These are phyloP conservation scores for Trisateles emortualis DNA, from an alignment of 2,888 invertebrate species.

Conservation along the genomic window DNA sequence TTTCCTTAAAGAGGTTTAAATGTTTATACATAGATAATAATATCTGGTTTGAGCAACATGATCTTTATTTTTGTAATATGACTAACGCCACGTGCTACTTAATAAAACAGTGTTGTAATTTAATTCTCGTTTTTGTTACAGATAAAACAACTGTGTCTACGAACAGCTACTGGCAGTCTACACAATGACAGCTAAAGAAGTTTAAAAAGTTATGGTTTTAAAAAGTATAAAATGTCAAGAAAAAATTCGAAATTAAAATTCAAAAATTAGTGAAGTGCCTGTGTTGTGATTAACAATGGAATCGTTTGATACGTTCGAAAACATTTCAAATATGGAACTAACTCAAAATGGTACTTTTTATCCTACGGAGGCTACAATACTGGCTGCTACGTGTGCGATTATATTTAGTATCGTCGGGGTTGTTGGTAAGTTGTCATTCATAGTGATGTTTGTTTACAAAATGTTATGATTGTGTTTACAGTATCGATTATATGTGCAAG, in stretches of 20 bases:
- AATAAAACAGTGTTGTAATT: conserved; percentile 37
- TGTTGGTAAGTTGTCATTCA: conserved; percentile 87
- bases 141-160: conserved; percentile 39
- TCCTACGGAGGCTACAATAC: conserved; percentile 91
- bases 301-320: conserved; percentile 50
- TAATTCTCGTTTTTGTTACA: conserved; percentile 58
- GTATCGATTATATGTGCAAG: conserved; percentile 44
- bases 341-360: conserved; percentile 78
- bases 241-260: conserved; percentile 55
- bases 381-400: conserved; percentile 93
- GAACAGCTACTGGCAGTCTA: background rate
- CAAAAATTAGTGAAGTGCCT: conserved; percentile 52
- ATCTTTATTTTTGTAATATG: conserved; percentile 43
- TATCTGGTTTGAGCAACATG: conserved; percentile 15
- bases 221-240: conserved; percentile 58
- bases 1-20: conserved; percentile 41
- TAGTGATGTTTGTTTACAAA: conserved; percentile 44
- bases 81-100: conserved; percentile 48
- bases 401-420: conserved; percentile 93
- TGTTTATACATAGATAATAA: conserved; percentile 19
- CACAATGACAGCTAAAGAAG: conserved; percentile 30
- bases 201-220: conserved; percentile 30
- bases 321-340: conserved; percentile 62
- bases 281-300: conserved; percentile 57
- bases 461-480: conserved; percentile 54